A percentile compares a stretch with the other conserved stretches of the same genome.
These are phyloP conservation scores for Anadara kagoshimensis DNA, from an alignment of 1,140 invertebrate genomes.

Conservation along the genomic window DNA sequence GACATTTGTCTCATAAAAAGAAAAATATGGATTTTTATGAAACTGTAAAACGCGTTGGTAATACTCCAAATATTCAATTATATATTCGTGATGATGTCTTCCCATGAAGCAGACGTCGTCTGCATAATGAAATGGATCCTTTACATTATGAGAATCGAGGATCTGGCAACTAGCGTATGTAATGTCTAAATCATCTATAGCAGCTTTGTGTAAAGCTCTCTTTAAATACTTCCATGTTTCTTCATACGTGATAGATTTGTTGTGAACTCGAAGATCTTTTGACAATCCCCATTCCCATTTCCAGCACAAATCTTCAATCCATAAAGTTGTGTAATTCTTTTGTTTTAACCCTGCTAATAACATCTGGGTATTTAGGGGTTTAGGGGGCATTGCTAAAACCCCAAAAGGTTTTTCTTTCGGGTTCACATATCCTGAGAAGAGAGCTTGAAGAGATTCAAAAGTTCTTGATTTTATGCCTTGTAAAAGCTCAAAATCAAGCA, in stretches of 20 bases:
- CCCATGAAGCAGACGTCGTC: conserved; percentile 68
- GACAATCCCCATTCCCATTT: conserved; percentile 70
- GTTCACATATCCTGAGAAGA: conserved; percentile 58
- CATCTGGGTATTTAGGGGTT: conserved; percentile 53
- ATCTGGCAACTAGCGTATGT: conserved; percentile 67
- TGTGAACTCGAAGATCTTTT: conserved; percentile 64
- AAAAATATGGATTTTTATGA: conserved; percentile 49
- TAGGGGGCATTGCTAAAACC: conserved; percentile 53
- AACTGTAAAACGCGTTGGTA: conserved; percentile 51
- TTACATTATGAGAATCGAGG: conserved; percentile 53
- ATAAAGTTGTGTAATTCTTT: conserved; percentile 63
- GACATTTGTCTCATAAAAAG: conserved; percentile 61
- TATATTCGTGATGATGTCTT: conserved; percentile 66
- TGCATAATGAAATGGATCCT: conserved; percentile 68
- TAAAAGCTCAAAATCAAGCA: conserved; percentile 67
- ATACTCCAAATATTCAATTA: conserved; percentile 61
- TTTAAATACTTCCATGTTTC: conserved; percentile 49
- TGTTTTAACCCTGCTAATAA: conserved; percentile 55
- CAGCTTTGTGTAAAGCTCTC: conserved; percentile 36
- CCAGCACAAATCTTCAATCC: conserved; percentile 70
- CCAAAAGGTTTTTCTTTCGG: conserved; percentile 62
- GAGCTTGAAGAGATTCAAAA: conserved; percentile 62
- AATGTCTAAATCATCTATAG: conserved; percentile 53
- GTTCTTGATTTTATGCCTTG: conserved; percentile 68
- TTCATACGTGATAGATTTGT: conserved; percentile 44